These are phyloP conservation scores for Salmo trutta DNA, from an alignment of 2,797 vertebrate species.

Conservation along the genomic window DNA sequence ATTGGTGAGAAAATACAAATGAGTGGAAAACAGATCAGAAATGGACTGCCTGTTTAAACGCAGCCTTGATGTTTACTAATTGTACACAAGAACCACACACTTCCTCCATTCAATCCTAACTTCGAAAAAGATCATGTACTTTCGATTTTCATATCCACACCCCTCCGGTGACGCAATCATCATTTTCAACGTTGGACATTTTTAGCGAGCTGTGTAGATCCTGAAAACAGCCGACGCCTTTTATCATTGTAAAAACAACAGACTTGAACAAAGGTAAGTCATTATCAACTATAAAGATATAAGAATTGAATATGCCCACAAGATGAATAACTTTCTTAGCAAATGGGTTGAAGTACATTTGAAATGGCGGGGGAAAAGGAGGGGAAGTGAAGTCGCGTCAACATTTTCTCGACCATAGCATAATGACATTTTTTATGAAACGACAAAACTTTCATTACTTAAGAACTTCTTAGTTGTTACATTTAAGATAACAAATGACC, in stretches of 20 bases:
- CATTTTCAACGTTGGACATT: slow-evolving; percentile 4
- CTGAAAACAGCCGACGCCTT: not conserved
- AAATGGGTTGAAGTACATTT: not conserved
- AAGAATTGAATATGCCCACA: not conserved
- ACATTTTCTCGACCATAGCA: not conserved
- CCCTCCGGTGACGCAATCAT: not conserved
- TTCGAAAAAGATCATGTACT: not conserved
- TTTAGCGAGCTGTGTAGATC: not conserved
- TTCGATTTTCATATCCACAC: not conserved
- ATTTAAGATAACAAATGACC: not conserved
- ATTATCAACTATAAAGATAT: not conserved
- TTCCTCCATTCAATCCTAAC: too few species aligned
- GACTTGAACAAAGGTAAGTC: not conserved
- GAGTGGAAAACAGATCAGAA: too few species aligned
- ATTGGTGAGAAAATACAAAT: too few species aligned
- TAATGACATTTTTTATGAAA: not conserved
- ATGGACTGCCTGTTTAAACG: too few species aligned
- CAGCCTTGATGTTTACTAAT: too few species aligned
- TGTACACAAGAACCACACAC: too few species aligned
- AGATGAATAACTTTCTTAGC: not conserved
- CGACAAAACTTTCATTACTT: not conserved
- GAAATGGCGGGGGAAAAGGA: not conserved
- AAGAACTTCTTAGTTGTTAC: not conserved
- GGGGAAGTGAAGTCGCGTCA: not conserved
- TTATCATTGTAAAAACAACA: not conserved